Percentiles rank a stretch among this genome's conserved stretches.
These are phyloP conservation scores for Hippasteria phrygiana DNA, from an alignment of 53 echinoderm and acorn worm genomes.

Conservation along the genomic window DNA sequence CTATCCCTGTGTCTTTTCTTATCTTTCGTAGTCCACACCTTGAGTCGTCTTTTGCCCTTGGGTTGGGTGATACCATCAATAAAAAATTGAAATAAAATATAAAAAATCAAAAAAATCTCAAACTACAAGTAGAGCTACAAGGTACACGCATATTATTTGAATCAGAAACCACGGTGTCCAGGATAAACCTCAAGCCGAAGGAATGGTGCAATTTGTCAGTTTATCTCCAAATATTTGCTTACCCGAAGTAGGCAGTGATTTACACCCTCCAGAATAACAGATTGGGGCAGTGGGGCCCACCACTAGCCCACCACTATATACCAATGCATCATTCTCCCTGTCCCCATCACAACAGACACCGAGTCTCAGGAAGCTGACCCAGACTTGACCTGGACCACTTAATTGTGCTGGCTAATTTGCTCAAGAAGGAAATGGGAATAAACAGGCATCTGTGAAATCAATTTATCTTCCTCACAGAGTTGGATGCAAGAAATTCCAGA, in stretches of 20 bases:
- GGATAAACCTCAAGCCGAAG: constrained; percentile 9
- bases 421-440: not conserved
- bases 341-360: constrained; percentile 5
- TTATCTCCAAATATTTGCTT: constrained; percentile 16
- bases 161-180: constrained; percentile 18
- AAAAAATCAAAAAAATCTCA: too few species aligned
- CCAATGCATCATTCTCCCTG: not conserved
- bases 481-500: too few species aligned
- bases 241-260: constrained; percentile 33
- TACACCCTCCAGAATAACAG: not conserved
- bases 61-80: too few species aligned
- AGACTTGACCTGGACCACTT: not conserved
- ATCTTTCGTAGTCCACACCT: too few species aligned
- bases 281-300: not conserved
- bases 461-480: too few species aligned
- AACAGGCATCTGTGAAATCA: not conserved
- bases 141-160: too few species aligned
- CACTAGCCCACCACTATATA: not conserved
- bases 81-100: too few species aligned
- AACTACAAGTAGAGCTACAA: too few species aligned
- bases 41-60: too few species aligned
- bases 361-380: not conserved
- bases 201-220: constrained; percentile 34
- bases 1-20: too few species aligned
- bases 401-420: not conserved